phyloP scores from a whole-genome alignment of 2,888 invertebrate species.

The Adelphocoris suturalis region DNA sequence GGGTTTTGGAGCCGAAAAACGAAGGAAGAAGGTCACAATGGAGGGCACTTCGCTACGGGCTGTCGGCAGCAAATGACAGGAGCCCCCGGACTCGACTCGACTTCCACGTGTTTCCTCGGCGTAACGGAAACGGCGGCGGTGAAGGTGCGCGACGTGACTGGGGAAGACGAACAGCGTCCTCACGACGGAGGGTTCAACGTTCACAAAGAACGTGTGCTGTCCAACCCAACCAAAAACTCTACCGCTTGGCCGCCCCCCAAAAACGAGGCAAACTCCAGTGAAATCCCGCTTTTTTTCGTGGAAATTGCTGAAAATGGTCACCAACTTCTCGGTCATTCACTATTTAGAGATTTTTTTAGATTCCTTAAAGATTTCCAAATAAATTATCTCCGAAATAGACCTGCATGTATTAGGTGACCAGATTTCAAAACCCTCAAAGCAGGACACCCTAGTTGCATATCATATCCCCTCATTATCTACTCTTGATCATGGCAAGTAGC shows the following conservation, averaged over 20 bases:
- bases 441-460: too few species aligned
- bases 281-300: not conserved
- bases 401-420: too few species aligned
- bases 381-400: too few species aligned
- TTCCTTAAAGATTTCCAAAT: too few species aligned
- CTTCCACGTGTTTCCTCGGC: constrained; percentile 13
- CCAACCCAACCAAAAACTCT: not conserved
- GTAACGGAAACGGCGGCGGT: constrained; percentile 16
- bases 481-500: too few species aligned
- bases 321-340: not conserved
- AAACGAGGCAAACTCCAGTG: not conserved
- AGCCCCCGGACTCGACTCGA: not conserved
- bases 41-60: not conserved
- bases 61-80: not conserved
- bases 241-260: not conserved
- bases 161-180: not conserved
- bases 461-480: too few species aligned
- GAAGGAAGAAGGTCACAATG: constrained; percentile 19
- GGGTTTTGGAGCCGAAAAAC: not conserved
- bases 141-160: not conserved
- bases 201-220: constrained; percentile 1
- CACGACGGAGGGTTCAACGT: not conserved
- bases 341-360: not conserved
- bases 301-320: too few species aligned
- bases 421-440: too few species aligned